These are phyloP conservation scores for Heliconius sara DNA, from an alignment of 2,888 invertebrate genomes.

Conservation along the genomic window DNA sequence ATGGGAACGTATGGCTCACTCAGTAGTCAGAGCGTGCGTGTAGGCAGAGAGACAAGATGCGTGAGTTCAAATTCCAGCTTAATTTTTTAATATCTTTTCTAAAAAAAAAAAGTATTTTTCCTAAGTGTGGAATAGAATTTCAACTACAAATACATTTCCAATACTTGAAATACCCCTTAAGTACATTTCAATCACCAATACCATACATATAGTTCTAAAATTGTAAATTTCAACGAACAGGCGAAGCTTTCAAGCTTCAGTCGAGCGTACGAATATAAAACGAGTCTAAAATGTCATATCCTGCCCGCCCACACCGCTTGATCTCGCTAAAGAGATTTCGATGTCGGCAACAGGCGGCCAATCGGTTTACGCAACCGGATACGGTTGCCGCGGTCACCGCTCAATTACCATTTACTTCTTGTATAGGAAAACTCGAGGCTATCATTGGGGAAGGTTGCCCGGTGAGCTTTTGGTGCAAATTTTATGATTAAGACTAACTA, in stretches of 20 bases:
- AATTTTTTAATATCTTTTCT: too few relatives aligned
- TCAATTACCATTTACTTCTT: neutral
- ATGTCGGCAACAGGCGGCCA: conserved; percentile 11
- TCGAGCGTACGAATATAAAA: neutral
- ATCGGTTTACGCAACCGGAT: conserved; percentile 6
- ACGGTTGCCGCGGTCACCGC: neutral
- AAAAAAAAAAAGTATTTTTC: too few relatives aligned
- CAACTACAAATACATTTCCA: too few relatives aligned
- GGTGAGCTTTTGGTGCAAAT: neutral
- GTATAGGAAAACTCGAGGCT: neutral
- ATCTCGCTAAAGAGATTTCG: conserved; percentile 18
- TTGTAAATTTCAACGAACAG: neutral
- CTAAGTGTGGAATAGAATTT: too few relatives aligned
- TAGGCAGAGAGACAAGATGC: too few relatives aligned
- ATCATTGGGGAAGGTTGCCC: neutral
- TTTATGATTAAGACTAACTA: neutral
- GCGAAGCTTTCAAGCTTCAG: neutral
- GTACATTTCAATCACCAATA: too few relatives aligned
- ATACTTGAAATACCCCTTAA: too few relatives aligned
- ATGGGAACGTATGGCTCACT: too few relatives aligned
- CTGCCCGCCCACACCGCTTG: neutral
- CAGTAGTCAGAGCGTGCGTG: too few relatives aligned
- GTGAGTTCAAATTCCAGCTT: too few relatives aligned
- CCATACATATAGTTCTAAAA: neutral
- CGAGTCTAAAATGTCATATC: conserved; percentile 10